Evolutionary conservation across 2,888 invertebrate species (phyloP).

Genomic region (Aleiodes alternator): DNA sequence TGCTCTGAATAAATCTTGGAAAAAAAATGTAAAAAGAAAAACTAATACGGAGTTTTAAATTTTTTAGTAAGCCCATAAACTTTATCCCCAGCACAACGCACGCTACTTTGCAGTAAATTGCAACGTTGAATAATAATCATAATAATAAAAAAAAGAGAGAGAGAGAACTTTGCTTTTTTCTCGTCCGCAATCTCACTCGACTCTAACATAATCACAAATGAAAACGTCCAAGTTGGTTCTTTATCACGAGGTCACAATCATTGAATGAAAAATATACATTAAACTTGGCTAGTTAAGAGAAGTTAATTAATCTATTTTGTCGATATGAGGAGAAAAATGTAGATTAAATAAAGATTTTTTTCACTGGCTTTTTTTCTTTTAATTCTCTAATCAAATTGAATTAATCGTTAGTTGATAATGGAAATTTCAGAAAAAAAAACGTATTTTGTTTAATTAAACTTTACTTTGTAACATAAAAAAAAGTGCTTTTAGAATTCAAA

Average conservation of each 20-base stretch:
- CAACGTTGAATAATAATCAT: conserved; percentile 37
- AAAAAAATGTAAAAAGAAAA: not conserved
- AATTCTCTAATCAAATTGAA: not conserved
- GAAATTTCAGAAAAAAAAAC: no score
- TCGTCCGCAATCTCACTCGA: conserved; percentile 25
- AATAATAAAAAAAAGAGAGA: conserved; percentile 9
- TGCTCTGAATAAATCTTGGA: no score
- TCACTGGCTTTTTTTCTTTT: no score
- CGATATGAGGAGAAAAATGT: not conserved
- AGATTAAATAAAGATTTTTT: not conserved
- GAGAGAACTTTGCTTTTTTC: conserved; percentile 7
- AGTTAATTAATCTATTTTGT: conserved; percentile 36
- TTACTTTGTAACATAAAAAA: no score
- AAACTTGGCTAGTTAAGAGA: not conserved
- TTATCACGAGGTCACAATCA: conserved; percentile 32
- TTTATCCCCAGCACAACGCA: conserved; percentile 24
- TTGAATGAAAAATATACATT: conserved; percentile 29
- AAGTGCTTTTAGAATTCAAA: no score
- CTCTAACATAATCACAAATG: conserved; percentile 30
- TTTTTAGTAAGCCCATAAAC: conserved; percentile 25
- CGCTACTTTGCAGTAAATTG: conserved; percentile 42
- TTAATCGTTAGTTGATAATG: not conserved
- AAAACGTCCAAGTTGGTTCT: conserved; percentile 14
- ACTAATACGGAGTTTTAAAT: conserved; percentile 31
- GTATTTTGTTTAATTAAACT: no score